These are phyloP conservation scores for Hartigia nigra DNA, from an alignment of 2,888 invertebrate species.

Conservation along the genomic window DNA sequence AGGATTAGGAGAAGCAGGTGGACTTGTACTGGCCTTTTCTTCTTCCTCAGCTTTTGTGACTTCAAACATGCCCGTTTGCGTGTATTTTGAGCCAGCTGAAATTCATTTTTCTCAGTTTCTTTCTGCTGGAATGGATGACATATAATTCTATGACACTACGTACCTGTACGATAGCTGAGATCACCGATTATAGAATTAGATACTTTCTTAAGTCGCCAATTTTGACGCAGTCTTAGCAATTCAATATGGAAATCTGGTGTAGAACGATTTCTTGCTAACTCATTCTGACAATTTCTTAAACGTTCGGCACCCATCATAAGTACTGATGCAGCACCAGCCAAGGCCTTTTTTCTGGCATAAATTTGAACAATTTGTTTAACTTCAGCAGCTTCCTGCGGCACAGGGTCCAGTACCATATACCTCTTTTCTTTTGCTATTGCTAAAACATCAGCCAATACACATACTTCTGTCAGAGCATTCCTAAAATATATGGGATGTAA, in stretches of 20 bases:
- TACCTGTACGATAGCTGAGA: slow-evolving; percentile 89
- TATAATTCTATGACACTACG: neutral
- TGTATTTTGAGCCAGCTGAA: slow-evolving; percentile 89
- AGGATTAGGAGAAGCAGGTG: slow-evolving; percentile 69
- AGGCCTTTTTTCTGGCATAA: slow-evolving; percentile 92
- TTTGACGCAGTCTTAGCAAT: slow-evolving; percentile 86
- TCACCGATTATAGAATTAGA: slow-evolving; percentile 96
- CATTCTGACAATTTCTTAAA: slow-evolving; percentile 83
- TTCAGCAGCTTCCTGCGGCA: slow-evolving; percentile 85
- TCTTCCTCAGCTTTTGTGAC: slow-evolving; percentile 93
- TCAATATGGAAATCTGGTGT: slow-evolving; percentile 94
- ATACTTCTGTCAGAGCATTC: slow-evolving; percentile 89
- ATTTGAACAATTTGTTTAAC: slow-evolving; percentile 89
- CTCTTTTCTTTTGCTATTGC: slow-evolving; percentile 93
- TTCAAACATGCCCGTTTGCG: slow-evolving; percentile 94
- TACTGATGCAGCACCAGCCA: slow-evolving; percentile 87
- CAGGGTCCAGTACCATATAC: slow-evolving; percentile 94
- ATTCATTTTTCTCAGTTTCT: slow-evolving; percentile 5
- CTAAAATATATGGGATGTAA: slow-evolving; percentile 60
- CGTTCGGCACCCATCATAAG: slow-evolving; percentile 88
- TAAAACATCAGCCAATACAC: slow-evolving; percentile 91
- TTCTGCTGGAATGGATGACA: neutral
- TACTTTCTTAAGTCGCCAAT: slow-evolving; percentile 96
- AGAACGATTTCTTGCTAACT: slow-evolving; percentile 80
- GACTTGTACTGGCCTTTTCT: slow-evolving; percentile 67